Conservation (phyloP, 2,888 invertebrate species). For the Nemotelus nigrinus region DNA sequence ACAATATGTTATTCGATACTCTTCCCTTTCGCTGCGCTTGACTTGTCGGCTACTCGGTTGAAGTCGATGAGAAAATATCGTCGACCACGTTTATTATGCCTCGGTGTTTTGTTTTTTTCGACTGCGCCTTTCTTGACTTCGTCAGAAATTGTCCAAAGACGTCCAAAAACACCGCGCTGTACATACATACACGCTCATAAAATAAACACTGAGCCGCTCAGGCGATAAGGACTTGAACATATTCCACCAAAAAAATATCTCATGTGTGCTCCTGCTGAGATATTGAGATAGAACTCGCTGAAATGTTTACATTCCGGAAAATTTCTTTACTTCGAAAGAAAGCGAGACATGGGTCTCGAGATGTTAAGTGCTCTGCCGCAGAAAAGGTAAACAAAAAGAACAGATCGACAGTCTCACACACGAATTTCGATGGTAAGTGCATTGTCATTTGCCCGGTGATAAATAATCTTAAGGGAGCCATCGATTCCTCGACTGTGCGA, state of each 20-base stretch:
- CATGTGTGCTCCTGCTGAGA: conserved; percentile 9
- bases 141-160: conserved; percentile 9
- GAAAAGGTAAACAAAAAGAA: conserved; percentile 36
- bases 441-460: conserved; percentile 40
- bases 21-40: conserved; percentile 25
- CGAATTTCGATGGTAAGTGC: conserved; percentile 28
- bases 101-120: not conserved
- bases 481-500: conserved; percentile 1
- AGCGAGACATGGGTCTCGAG: not conserved
- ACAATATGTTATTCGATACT: conserved; percentile 41
- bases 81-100: not conserved
- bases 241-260: conserved; percentile 9
- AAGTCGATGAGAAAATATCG: conserved; percentile 19
- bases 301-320: conserved; percentile 35
- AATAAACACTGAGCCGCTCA: conserved; percentile 14
- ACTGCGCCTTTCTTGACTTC: not conserved
- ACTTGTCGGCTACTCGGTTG: not conserved
- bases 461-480: conserved; percentile 31
- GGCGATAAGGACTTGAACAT: conserved; percentile 28
- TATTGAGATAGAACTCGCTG: not conserved
- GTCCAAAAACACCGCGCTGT: not conserved
- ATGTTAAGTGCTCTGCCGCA: conserved; percentile 31
- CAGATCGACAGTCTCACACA: conserved; percentile 12
- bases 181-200: conserved; percentile 13
- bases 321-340: conserved; percentile 15